These are phyloP conservation scores for Lathronympha strigana DNA, from an alignment of 2,888 invertebrate species.

Conservation along the genomic window DNA sequence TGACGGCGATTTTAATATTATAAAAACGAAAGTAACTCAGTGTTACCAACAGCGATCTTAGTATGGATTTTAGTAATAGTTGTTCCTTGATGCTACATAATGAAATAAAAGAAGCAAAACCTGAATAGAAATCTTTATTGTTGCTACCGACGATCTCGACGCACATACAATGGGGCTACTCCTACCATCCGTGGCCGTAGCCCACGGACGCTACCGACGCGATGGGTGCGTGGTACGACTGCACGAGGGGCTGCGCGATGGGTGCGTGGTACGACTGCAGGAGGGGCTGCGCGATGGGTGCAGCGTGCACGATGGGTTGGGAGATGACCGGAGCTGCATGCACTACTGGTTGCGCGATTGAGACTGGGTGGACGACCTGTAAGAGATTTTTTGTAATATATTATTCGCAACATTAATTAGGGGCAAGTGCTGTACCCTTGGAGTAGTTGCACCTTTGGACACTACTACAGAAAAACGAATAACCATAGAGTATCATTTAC, in stretches of 20 bases:
- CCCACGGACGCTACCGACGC: conserved; percentile 46
- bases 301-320: conserved; percentile 58
- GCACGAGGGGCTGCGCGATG: conserved; percentile 50
- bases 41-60: no score
- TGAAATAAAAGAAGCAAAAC: conserved; percentile 48
- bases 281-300: conserved; percentile 48
- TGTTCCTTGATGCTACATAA: neutral
- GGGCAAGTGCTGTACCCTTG: no score
- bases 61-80: no score
- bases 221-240: conserved; percentile 36
- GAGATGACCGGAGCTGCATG: conserved; percentile 49
- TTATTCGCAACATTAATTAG: no score
- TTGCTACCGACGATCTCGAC: conserved; percentile 73
- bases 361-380: conserved; percentile 48
- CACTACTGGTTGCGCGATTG: conserved; percentile 58
- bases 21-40: no score
- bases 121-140: conserved; percentile 61
- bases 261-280: conserved; percentile 61
- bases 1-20: no score
- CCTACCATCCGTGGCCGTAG: conserved; percentile 73
- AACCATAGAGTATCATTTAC: no score
- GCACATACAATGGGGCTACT: conserved; percentile 61
- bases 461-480: no score
- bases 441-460: no score
- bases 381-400: neutral